phyloP scores from a whole-genome alignment of 2,113 vertebrate species.

The Sphyrna mokarran region DNA sequence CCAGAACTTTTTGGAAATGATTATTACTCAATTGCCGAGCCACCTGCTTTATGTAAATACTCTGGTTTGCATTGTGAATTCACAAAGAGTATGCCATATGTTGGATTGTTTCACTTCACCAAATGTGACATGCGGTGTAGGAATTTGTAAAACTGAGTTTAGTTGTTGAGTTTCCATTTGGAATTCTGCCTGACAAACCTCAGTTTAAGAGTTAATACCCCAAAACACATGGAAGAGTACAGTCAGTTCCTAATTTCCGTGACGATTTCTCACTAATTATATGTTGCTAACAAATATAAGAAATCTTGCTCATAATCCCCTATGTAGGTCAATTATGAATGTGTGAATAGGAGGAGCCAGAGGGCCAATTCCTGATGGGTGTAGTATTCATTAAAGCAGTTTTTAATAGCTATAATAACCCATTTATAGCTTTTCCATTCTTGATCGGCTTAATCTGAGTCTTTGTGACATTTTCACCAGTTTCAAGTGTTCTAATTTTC shows the following conservation, averaged over 20 bases:
- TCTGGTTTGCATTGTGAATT: neutral
- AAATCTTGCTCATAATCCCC: neutral
- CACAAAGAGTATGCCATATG: neutral
- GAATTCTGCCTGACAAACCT: neutral
- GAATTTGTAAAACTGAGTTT: neutral
- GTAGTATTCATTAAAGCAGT: neutral
- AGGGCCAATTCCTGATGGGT: neutral
- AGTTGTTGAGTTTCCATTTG: neutral
- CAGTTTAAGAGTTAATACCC: neutral
- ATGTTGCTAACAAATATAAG: neutral
- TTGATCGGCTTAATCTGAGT: neutral
- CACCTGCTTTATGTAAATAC: neutral
- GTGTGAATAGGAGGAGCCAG: neutral
- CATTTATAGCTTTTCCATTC: neutral
- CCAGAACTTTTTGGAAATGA: neutral
- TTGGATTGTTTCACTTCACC: neutral
- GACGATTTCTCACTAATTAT: neutral
- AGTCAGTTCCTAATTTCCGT: neutral
- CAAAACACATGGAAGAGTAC: neutral
- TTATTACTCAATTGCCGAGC: neutral
- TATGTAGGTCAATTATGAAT: neutral
- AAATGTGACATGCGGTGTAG: neutral
- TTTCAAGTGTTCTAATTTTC: neutral
- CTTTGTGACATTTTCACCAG: neutral
- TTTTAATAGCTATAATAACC: neutral